Evolutionary conservation across 2,113 vertebrate species (phyloP).

Genomic region (Synchiropus splendidus): DNA sequence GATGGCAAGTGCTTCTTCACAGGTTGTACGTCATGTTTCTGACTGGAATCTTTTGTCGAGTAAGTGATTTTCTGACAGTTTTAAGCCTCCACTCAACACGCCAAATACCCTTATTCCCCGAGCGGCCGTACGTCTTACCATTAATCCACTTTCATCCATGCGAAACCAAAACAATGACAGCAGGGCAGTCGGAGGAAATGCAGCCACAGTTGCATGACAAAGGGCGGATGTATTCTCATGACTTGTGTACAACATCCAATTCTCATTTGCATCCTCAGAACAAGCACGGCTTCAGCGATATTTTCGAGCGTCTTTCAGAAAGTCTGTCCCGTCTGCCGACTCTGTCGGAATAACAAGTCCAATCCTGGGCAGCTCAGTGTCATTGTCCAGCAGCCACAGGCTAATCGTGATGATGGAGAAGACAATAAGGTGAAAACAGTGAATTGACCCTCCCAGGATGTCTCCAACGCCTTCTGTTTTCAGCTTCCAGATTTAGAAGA

Average conservation of each 20-base stretch:
- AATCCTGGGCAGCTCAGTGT: conserved; percentile 31
- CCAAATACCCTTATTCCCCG: conserved; percentile 37
- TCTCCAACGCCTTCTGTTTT: conserved; percentile 48
- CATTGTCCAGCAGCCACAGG: conserved; percentile 49
- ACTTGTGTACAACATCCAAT: conserved; percentile 17
- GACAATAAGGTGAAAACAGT: conserved; percentile 55
- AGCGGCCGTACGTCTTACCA: conserved; percentile 45
- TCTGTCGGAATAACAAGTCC: conserved; percentile 14
- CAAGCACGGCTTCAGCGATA: too few species aligned
- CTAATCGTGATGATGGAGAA: conserved; percentile 51
- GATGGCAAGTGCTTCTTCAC: conserved; percentile 71
- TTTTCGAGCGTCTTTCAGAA: too few species aligned
- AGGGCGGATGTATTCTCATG: conserved; percentile 30
- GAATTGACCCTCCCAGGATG: conserved; percentile 55
- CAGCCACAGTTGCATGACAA: conserved; percentile 41
- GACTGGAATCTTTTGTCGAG: conserved; percentile 68
- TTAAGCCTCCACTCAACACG: conserved; percentile 40
- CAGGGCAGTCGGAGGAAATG: conserved; percentile 39
- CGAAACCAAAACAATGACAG: conserved; percentile 45
- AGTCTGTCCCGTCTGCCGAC: not conserved
- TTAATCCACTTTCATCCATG: conserved; percentile 48
- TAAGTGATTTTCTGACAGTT: conserved; percentile 73
- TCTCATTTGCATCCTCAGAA: too few species aligned
- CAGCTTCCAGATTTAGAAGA: conserved; percentile 52
- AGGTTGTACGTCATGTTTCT: conserved; percentile 67